Conservation (phyloP, 2,113 vertebrate species). For the Gallinago paraguaiae region DNA sequence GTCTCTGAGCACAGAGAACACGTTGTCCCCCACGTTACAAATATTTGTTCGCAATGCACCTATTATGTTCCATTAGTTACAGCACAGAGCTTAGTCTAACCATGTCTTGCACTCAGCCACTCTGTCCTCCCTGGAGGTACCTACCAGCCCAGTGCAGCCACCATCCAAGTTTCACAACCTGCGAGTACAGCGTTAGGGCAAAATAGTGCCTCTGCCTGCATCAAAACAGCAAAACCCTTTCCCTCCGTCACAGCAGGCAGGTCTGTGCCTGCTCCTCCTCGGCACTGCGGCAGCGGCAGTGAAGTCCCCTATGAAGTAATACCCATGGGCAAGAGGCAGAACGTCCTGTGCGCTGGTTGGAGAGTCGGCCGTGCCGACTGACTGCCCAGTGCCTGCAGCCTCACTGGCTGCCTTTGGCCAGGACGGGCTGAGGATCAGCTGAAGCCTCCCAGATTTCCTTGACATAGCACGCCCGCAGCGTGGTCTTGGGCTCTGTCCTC, state of each 20-base stretch:
- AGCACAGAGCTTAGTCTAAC: not conserved
- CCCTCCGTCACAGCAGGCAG: not conserved
- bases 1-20: not conserved
- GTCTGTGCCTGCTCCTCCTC: not conserved
- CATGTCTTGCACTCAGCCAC: not conserved
- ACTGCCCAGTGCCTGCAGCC: not conserved
- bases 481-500: not conserved
- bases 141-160: not conserved
- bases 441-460: not conserved
- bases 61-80: not conserved
- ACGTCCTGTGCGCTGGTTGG: accelerated
- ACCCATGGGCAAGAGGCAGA: accelerated
- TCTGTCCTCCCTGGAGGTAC: not conserved
- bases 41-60: not conserved
- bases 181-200: not conserved
- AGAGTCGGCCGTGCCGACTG: not conserved
- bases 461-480: not conserved
- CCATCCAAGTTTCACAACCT: not conserved
- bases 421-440: not conserved
- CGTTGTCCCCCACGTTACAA: not conserved
- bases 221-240: not conserved
- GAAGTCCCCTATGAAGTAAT: not conserved
- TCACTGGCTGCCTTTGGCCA: not conserved
- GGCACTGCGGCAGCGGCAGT: accelerated
- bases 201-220: not conserved